Percentiles rank a stretch among this genome's conserved stretches.
These are phyloP conservation scores for Acanthiza pusilla DNA, from an alignment of 2,797 vertebrate species.

Conservation along the genomic window DNA sequence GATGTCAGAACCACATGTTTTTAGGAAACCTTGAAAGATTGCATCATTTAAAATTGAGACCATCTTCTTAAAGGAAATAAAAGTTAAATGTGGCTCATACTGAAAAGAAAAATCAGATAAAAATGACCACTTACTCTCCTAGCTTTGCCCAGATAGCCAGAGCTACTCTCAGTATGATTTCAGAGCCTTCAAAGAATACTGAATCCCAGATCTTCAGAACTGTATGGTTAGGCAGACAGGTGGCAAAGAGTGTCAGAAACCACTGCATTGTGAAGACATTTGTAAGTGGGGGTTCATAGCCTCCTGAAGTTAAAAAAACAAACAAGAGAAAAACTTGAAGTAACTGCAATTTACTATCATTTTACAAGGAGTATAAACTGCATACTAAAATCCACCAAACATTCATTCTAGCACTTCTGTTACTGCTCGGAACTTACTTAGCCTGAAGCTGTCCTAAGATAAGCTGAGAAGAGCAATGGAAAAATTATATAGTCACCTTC, in stretches of 20 bases:
- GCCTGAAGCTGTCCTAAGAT: background rate
- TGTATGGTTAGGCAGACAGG: conserved; percentile 91
- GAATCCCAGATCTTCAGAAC: conserved; percentile 99
- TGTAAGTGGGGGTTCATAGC: conserved; percentile 95
- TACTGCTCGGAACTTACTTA: background rate
- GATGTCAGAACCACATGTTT: background rate
- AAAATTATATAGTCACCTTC: background rate
- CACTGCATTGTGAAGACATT: conserved; percentile 99
- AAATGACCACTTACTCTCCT: conserved; percentile 85
- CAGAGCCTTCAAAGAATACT: conserved; percentile 96
- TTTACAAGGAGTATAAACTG: background rate
- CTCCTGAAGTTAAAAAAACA: conserved; percentile 78
- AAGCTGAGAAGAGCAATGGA: background rate
- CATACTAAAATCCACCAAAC: background rate
- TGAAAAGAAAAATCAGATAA: background rate
- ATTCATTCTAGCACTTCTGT: background rate
- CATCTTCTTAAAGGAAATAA: background rate
- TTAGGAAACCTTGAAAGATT: background rate
- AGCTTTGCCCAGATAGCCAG: conserved; percentile 95
- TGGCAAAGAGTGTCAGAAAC: conserved; percentile 98
- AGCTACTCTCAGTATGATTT: conserved; percentile 92
- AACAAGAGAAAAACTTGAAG: background rate
- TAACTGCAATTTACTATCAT: background rate
- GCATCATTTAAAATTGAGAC: background rate
- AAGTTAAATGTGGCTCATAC: background rate